Base-by-base conservation (phyloP, 2,888 invertebrate species). In the Andrena fulva region DNA sequence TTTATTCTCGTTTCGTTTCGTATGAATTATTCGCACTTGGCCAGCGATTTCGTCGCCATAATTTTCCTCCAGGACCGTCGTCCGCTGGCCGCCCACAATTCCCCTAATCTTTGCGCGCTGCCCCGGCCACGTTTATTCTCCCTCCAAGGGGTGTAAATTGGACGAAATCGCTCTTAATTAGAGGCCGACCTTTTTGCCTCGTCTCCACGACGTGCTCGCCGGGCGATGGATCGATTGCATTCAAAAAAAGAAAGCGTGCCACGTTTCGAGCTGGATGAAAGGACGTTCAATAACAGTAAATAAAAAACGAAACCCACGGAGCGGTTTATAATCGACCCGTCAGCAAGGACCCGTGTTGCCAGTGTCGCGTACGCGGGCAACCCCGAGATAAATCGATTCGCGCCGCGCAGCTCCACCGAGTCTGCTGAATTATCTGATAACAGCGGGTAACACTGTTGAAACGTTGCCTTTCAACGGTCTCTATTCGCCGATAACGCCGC, bases 1-100 rank as follows among this genome's bases (percentile, higher is more conserved):
- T 85, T 89, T 85, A 87, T 87, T 83, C 82, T 80, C 82, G 84
- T 87, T 86, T 84, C 87, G 82, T 80, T 80, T 82, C 64, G 69
- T 84, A 85, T 89, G 84, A 89, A 87, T 87, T 89, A 89, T 89
- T 87, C 77, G 54, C 42, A 20, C 63, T 70, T 71, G 73, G 50
- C 79, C 70, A 76, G 31, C 82, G 80, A 76, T 77, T 82, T 67
- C 50, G 64, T 31, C 64, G 60, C 64, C 84, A 81, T 81, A 77
- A 85, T 82, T 85, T 80, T 80, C 78, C 29, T 79, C 71, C 16
- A 54, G 10, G 31, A 56, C 60, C 35, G 42, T 42, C 48, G 59
- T 42, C 29, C 50, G 3, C 10, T 5, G 31, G 5, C 42, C 31
- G 10, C 4, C 10, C 10, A 27, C 54, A 7, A 56, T 24, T 29